Percentiles rank a stretch among this genome's conserved stretches.
phyloP scores from a whole-genome alignment of 2,888 invertebrate genomes.

The Drosophila lacicola region DNA sequence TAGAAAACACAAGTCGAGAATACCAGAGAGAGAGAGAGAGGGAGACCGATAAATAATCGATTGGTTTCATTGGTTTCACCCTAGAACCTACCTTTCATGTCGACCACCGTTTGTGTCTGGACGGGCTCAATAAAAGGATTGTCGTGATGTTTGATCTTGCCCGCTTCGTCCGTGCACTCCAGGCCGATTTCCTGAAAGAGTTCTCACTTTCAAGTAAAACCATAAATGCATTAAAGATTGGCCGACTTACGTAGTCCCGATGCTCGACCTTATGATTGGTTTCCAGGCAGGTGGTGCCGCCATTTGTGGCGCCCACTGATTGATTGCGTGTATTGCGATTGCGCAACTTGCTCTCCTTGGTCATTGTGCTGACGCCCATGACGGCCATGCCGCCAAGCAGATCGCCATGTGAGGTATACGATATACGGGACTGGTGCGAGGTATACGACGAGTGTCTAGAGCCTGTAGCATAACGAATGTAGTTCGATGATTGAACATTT shows the following conservation, averaged over 20 bases:
- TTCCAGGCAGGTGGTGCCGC: conserved; percentile 87
- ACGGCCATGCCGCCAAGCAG: conserved; percentile 90
- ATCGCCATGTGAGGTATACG: conserved; percentile 97
- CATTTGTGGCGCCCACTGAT: conserved; percentile 87
- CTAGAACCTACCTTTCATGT: conserved; percentile 93
- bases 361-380: conserved; percentile 86
- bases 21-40: neutral
- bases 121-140: conserved; percentile 96
- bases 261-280: conserved; percentile 88
- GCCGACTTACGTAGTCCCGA: conserved; percentile 89
- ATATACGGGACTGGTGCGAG: conserved; percentile 96
- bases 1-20: conserved; percentile 45
- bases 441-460: conserved; percentile 98
- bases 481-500: neutral
- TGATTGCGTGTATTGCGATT: conserved; percentile 91
- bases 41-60: neutral
- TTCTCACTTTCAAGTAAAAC: too few species aligned
- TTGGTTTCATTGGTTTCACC: neutral
- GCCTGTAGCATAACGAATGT: conserved; percentile 84
- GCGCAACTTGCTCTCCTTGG: conserved; percentile 94
- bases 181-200: conserved; percentile 90
- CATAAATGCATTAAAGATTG: too few species aligned
- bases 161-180: conserved; percentile 91
- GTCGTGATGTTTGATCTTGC: conserved; percentile 93
- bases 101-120: conserved; percentile 95